A percentile compares a stretch with the other conserved stretches of the same genome.
phyloP scores from a whole-genome alignment of 2,797 vertebrate genomes.

The Craterocephalus amniculus region DNA sequence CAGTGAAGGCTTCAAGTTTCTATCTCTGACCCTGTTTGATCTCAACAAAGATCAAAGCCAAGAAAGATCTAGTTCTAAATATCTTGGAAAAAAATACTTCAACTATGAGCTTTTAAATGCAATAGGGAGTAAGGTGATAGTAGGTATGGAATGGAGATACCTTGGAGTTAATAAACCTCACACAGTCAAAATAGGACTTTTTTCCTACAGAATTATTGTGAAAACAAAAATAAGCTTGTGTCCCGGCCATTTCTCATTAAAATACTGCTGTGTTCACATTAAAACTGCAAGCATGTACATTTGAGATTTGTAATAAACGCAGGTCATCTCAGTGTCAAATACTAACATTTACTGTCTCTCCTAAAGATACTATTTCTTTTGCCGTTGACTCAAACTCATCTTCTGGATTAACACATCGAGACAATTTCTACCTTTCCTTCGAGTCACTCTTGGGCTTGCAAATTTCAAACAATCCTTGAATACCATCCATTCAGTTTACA shows the following conservation, averaged over 20 bases:
- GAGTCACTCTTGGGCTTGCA: constrained; percentile 5
- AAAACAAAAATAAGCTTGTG: constrained; percentile 17
- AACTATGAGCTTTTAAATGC: background rate
- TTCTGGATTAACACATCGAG: constrained; percentile 7
- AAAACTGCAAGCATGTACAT: constrained; percentile 20
- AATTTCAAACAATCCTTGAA: constrained; percentile 11
- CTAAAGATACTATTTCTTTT: background rate
- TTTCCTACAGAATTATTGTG: constrained; percentile 12
- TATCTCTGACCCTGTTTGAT: constrained; percentile 40
- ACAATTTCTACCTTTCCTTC: background rate
- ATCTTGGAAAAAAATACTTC: background rate
- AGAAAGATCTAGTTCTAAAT: constrained; percentile 3
- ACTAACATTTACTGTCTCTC: background rate
- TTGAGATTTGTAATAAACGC: constrained; percentile 26
- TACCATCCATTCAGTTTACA: constrained; percentile 14
- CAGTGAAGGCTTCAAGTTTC: constrained; percentile 37
- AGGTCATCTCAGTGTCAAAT: background rate
- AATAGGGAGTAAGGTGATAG: background rate
- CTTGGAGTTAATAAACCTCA: constrained; percentile 1
- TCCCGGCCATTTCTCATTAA: constrained; percentile 27
- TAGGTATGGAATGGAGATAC: background rate
- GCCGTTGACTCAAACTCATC: background rate
- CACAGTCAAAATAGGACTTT: background rate
- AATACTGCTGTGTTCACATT: constrained; percentile 44
- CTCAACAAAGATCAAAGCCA: constrained; percentile 14